phyloP scores from a whole-genome alignment of 2,888 invertebrate species.

The Mantis religiosa region DNA sequence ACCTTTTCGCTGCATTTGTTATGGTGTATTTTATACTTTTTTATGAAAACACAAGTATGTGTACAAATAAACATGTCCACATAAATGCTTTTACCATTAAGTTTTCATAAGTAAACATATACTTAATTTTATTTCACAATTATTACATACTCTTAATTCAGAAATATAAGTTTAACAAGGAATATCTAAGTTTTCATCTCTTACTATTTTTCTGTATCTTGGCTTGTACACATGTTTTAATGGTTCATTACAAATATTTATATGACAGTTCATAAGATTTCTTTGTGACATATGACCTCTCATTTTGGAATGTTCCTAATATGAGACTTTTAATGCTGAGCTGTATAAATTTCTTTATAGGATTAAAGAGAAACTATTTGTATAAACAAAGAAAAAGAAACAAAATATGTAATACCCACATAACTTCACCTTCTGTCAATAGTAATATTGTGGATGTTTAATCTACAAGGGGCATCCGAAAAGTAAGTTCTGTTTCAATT shows the following conservation, averaged over 20 bases:
- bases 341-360: background rate
- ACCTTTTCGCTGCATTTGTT: background rate
- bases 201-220: background rate
- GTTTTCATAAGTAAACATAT: background rate
- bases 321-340: background rate
- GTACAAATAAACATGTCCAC: background rate
- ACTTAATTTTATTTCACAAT: background rate
- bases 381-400: background rate
- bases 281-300: background rate
- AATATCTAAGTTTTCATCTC: background rate
- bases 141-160: background rate
- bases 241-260: background rate
- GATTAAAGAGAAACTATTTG: background rate
- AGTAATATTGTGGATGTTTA: too few species aligned
- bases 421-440: too few species aligned
- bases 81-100: background rate
- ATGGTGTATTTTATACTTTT: background rate
- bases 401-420: too few species aligned
- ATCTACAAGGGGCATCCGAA: too few species aligned
- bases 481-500: too few species aligned
- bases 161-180: background rate
- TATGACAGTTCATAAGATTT: background rate
- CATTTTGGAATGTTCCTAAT: background rate
- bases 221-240: background rate
- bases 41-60: background rate